Evolutionary conservation across 1,140 invertebrate species (phyloP).

Genomic region (Dryas iulia): DNA sequence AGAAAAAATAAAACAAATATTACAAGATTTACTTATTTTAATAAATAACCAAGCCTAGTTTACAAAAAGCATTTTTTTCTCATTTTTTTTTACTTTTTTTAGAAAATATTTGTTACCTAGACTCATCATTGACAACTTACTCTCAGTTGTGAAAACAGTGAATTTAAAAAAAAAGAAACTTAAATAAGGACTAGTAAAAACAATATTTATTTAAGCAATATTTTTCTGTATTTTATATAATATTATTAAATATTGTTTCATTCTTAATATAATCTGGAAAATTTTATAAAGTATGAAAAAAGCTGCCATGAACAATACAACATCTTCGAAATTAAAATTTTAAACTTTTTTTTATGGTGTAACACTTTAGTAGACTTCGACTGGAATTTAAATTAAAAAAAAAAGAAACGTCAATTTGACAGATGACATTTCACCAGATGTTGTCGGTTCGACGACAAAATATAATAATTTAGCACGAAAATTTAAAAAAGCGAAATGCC

Average conservation of each 20-base stretch:
- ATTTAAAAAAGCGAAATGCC: too few relatives aligned
- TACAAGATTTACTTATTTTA: conserved; percentile 70
- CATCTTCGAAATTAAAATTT: background rate
- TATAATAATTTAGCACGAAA: too few relatives aligned
- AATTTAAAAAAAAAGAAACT: conserved; percentile 44
- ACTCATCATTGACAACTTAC: conserved; percentile 23
- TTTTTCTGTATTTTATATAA: background rate
- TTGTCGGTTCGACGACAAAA: background rate
- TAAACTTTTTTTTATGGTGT: too few relatives aligned
- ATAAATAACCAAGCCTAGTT: conserved; percentile 73
- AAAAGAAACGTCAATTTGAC: background rate
- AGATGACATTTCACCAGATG: background rate
- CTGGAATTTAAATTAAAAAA: too few relatives aligned
- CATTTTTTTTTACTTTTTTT: conserved; percentile 47
- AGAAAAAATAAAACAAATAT: conserved; percentile 45
- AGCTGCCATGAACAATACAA: background rate
- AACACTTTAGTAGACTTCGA: too few relatives aligned
- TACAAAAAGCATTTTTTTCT: conserved; percentile 70
- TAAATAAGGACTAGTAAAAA: conserved; percentile 62
- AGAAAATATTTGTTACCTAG: conserved; percentile 52
- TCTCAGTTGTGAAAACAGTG: conserved; percentile 23
- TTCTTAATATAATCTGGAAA: background rate
- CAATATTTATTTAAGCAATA: conserved; percentile 11
- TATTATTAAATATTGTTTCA: conserved; percentile 5
- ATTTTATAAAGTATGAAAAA: background rate